These are phyloP conservation scores for Zosterops japonicus DNA, from an alignment of 2,113 vertebrate genomes.

Conservation along the genomic window DNA sequence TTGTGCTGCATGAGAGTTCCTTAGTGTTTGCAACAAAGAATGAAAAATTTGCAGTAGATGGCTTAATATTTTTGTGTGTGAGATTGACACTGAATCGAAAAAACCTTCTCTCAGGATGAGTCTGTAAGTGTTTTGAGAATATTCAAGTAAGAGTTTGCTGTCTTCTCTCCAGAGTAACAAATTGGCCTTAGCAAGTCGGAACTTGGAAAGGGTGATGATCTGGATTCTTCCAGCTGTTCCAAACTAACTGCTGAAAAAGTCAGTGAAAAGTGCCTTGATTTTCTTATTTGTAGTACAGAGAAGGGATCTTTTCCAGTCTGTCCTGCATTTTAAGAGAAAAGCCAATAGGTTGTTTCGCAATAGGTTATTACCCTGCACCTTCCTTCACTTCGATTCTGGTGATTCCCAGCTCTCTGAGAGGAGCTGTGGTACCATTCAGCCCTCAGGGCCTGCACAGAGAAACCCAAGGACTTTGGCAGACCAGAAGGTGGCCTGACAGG, in stretches of 20 bases:
- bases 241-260: background rate
- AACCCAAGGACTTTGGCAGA: background rate
- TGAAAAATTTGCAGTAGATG: background rate
- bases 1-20: background rate
- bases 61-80: background rate
- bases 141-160: background rate
- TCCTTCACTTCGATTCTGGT: background rate
- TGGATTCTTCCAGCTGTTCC: background rate
- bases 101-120: background rate
- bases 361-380: background rate
- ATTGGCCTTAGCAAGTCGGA: background rate
- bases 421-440: fast-evolving
- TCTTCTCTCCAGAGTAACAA: background rate
- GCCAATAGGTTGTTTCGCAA: background rate
- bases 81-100: background rate
- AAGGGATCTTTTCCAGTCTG: background rate
- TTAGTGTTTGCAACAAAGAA: background rate
- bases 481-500: background rate
- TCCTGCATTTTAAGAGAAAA: background rate
- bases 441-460: background rate
- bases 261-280: background rate
- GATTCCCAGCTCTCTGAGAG: background rate
- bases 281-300: background rate
- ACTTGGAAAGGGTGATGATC: background rate
- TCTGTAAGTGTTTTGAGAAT: background rate